Conservation (phyloP, 2,113 vertebrate species). For the Sardina pilchardus region DNA sequence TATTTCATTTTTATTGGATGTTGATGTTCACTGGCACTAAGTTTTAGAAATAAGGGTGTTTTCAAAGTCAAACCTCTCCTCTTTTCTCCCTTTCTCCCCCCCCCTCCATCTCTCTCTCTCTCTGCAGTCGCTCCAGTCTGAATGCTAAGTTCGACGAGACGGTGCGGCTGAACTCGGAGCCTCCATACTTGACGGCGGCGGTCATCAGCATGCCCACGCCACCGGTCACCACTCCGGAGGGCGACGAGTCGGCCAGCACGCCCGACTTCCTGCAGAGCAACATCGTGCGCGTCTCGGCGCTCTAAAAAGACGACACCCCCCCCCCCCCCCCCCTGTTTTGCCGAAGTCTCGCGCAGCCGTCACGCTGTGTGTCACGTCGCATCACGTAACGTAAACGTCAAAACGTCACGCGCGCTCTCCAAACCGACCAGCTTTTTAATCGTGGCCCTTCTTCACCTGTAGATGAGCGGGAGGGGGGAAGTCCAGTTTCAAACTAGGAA, state of each 20-base stretch:
- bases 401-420: background rate
- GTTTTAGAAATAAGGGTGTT: too few species aligned
- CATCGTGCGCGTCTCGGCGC: constrained; percentile 90
- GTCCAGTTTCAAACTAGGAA: background rate
- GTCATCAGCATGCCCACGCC: constrained; percentile 87
- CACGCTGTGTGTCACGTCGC: too few species aligned
- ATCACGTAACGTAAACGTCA: background rate
- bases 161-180: constrained; percentile 89
- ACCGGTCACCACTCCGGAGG: constrained; percentile 79
- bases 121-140: constrained; percentile 87
- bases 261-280: constrained; percentile 82
- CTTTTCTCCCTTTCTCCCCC: background rate
- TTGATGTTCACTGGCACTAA: background rate
- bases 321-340: too few species aligned
- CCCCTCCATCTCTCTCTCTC: constrained; percentile 40
- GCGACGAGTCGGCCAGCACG: constrained; percentile 75
- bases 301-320: constrained; percentile 79
- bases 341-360: too few species aligned
- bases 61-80: too few species aligned
- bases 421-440: background rate
- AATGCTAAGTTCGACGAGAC: constrained; percentile 92
- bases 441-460: background rate
- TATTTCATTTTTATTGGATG: background rate
- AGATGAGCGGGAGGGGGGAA: background rate
- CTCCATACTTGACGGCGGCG: constrained; percentile 86